phyloP scores from a whole-genome alignment of 2,888 invertebrate species.

The Xylota sylvarum region DNA sequence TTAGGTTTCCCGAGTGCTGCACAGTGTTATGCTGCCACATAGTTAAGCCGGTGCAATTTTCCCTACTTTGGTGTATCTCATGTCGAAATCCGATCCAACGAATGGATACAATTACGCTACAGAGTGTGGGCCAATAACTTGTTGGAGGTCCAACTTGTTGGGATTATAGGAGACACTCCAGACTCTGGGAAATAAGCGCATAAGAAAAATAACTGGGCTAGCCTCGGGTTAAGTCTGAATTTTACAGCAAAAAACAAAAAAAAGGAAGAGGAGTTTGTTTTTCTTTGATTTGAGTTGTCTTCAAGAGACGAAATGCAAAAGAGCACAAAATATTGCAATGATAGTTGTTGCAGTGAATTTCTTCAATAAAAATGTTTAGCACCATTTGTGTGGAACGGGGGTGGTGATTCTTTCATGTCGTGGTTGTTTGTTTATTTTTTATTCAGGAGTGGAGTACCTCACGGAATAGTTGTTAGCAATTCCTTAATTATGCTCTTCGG shows the following conservation, averaged over 20 bases:
- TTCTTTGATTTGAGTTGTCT: constrained; percentile 12
- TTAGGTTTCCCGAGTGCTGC: constrained; percentile 54
- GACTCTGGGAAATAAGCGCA: constrained; percentile 51
- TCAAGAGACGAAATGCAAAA: constrained; percentile 14
- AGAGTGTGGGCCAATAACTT: constrained; percentile 72
- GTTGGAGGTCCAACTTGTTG: constrained; percentile 66
- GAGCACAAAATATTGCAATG: constrained; percentile 10
- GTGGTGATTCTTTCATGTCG: constrained; percentile 3
- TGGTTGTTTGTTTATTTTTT: not conserved
- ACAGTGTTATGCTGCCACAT: constrained; percentile 66
- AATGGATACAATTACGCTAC: constrained; percentile 72
- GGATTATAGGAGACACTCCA: constrained; percentile 60
- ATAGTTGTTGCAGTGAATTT: constrained; percentile 14
- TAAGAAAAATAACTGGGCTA: constrained; percentile 61
- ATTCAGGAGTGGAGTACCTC: constrained; percentile 44
- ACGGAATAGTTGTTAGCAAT: constrained; percentile 58
- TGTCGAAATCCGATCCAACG: constrained; percentile 73
- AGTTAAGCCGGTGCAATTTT: constrained; percentile 73
- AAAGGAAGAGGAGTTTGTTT: constrained; percentile 43
- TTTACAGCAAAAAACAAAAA: constrained; percentile 14
- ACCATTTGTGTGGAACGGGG: constrained; percentile 16
- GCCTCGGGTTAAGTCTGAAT: constrained; percentile 42
- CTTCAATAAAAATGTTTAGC: constrained; percentile 37
- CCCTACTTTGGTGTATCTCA: constrained; percentile 53
- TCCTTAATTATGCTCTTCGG: constrained; percentile 47